Conservation (phyloP, 1,140 invertebrate genomes). For the Drosophila mayri region DNA sequence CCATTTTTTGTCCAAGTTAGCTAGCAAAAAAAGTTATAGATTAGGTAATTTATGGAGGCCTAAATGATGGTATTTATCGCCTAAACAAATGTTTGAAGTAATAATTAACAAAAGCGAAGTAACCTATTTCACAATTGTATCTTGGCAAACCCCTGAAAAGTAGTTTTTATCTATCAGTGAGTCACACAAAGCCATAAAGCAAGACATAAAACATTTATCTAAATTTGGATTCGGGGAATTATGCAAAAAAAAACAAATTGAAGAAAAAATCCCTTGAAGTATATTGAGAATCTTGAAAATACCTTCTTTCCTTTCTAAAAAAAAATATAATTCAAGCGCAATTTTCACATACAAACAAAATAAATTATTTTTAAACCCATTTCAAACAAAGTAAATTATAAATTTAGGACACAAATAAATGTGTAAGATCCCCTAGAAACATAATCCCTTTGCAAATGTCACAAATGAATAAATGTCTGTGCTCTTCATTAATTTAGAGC, state of each 20-base stretch:
- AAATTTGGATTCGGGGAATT: constrained; percentile 2
- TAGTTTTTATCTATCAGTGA: not conserved
- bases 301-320: no score
- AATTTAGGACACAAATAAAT: not conserved
- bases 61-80: not conserved
- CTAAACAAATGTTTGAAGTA: constrained; percentile 17
- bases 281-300: not conserved
- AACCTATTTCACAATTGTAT: not conserved
- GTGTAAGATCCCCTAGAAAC: not conserved
- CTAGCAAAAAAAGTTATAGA: constrained; percentile 3
- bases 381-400: not conserved
- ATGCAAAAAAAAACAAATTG: no score
- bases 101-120: not conserved
- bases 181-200: constrained; percentile 2
- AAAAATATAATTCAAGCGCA: no score
- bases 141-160: not conserved
- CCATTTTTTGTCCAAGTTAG: not conserved
- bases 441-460: constrained; percentile 10
- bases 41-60: constrained; percentile 13
- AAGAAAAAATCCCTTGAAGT: not conserved
- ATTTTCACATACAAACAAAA: not conserved
- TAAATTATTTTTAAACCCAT: not conserved
- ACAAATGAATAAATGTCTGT: constrained; percentile 20
- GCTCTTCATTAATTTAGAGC: constrained; percentile 20
- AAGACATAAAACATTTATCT: constrained; percentile 5